A percentile compares a stretch with the other conserved stretches of the same genome.
These are phyloP conservation scores for Iselma pallidipennis DNA, from an alignment of 2,888 invertebrate species.

Conservation along the genomic window DNA sequence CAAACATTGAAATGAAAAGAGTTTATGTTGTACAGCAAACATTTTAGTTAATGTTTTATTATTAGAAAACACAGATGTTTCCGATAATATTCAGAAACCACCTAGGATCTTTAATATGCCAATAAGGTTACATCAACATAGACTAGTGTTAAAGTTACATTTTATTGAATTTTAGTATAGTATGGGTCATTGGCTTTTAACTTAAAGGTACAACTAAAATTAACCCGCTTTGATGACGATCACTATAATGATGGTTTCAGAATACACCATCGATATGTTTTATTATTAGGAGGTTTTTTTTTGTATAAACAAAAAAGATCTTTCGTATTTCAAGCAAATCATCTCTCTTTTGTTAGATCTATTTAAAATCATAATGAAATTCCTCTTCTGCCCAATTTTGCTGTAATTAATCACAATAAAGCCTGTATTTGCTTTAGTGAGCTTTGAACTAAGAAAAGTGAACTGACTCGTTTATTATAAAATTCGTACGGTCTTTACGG, in stretches of 20 bases:
- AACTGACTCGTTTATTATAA: conserved; percentile 37
- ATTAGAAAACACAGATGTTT: conserved; percentile 36
- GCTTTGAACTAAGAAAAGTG: conserved; percentile 38
- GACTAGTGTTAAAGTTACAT: conserved; percentile 1
- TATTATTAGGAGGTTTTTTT: background rate
- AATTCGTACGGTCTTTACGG: conserved; percentile 41
- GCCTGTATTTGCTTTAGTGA: conserved; percentile 39
- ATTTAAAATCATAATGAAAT: conserved; percentile 24
- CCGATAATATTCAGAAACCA: conserved; percentile 29
- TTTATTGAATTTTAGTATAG: conserved; percentile 2
- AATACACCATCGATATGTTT: no score
- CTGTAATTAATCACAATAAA: conserved; percentile 39
- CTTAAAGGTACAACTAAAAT: conserved; percentile 11
- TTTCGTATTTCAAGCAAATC: no score
- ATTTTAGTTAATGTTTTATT: conserved; percentile 40
- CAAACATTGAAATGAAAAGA: conserved; percentile 42
- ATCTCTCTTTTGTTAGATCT: background rate
- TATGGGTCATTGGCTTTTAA: conserved; percentile 7
- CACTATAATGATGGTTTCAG: background rate
- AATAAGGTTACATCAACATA: conserved; percentile 16
- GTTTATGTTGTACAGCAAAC: conserved; percentile 42
- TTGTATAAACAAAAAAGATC: background rate
- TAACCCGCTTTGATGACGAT: conserved; percentile 14
- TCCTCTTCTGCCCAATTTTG: conserved; percentile 25
- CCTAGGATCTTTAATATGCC: conserved; percentile 18